Conservation (phyloP, 2,797 vertebrate species). For the Siniperca scherzeri region DNA sequence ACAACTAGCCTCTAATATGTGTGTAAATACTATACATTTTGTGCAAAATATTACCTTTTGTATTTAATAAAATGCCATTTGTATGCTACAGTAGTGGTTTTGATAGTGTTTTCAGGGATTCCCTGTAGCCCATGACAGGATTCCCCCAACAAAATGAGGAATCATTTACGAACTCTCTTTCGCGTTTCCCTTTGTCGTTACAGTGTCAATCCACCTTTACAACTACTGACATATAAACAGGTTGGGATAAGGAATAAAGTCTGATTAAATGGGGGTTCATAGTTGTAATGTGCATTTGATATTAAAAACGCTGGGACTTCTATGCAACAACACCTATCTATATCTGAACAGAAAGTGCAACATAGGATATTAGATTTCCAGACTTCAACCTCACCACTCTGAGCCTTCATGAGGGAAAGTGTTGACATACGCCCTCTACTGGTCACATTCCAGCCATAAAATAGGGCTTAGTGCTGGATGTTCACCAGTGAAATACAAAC, state of each 20-base stretch:
- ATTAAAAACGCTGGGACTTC: conserved; percentile 16
- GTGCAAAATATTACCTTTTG: conserved; percentile 46
- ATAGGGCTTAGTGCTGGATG: conserved; percentile 12
- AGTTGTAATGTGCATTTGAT: conserved; percentile 26
- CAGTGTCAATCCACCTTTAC: conserved; percentile 13
- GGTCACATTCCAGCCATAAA: conserved; percentile 4
- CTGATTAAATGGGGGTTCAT: background rate
- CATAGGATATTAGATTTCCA: conserved; percentile 6
- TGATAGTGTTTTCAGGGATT: conserved; percentile 15
- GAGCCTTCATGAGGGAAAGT: conserved; percentile 18
- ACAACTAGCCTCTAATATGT: background rate
- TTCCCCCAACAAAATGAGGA: background rate
- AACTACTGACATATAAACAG: conserved; percentile 4
- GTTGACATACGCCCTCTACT: conserved; percentile 15
- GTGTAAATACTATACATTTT: conserved; percentile 36
- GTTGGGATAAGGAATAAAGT: background rate
- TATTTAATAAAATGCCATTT: conserved; percentile 35
- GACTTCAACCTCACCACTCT: conserved; percentile 7
- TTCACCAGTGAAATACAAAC: conserved; percentile 13
- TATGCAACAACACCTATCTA: conserved; percentile 23
- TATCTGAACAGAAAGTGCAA: conserved; percentile 55
- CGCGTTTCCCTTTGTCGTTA: conserved; percentile 9
- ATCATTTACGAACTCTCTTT: background rate
- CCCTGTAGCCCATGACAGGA: background rate
- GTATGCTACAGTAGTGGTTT: conserved; percentile 9